phyloP scores from a whole-genome alignment of 2,113 vertebrate genomes.

The Carlito syrichta region DNA sequence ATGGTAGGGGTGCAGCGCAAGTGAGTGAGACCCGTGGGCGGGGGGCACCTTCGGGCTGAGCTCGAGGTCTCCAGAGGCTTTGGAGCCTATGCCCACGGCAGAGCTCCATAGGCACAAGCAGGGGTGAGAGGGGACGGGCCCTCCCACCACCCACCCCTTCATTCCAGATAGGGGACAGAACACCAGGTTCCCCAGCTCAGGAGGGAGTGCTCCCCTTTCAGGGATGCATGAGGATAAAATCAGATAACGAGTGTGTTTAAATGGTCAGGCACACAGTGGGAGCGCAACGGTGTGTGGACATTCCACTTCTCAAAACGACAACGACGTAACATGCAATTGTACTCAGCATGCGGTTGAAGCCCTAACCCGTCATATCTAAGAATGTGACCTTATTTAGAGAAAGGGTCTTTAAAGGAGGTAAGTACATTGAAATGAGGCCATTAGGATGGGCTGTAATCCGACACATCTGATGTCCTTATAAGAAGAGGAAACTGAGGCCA shows the following conservation, averaged over 20 bases:
- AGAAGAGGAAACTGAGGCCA: not conserved
- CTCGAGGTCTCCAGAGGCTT: not conserved
- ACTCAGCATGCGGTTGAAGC: too few species aligned
- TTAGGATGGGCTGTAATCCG: not conserved
- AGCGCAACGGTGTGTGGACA: fast-evolving
- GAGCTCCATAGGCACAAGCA: not conserved
- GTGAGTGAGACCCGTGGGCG: fast-evolving
- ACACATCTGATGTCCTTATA: not conserved
- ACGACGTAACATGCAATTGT: fast-evolving
- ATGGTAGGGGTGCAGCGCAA: not conserved
- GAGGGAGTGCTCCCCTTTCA: not conserved
- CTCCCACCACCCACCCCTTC: too few species aligned
- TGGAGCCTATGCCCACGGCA: not conserved
- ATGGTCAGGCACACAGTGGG: not conserved
- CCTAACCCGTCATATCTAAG: not conserved
- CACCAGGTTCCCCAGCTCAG: not conserved
- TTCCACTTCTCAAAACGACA: not conserved
- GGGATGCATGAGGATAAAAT: not conserved
- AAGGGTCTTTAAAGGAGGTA: not conserved
- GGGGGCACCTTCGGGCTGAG: too few species aligned
- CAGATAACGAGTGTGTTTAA: not conserved
- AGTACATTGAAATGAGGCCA: not conserved
- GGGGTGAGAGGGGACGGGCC: not conserved
- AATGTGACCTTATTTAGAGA: not conserved
- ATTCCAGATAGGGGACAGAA: not conserved